Conservation (phyloP, 2,888 invertebrate genomes). For the Coelogynopora nodosa region DNA sequence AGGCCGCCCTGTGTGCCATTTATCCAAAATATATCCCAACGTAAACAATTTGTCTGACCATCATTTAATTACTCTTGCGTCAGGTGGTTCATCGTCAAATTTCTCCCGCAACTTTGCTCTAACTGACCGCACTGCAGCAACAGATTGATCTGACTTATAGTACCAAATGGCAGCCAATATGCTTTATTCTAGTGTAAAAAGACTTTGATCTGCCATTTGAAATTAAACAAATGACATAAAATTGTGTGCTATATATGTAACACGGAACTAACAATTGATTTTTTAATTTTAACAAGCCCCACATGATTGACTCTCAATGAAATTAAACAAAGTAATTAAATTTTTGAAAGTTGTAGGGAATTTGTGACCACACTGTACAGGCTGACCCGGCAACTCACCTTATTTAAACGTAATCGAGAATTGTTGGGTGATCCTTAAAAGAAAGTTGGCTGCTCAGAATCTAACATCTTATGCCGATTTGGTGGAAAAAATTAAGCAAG, state of each 20-base stretch:
- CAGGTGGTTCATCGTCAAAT: no score
- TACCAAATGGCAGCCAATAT: background rate
- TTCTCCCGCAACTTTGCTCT: background rate
- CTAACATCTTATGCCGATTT: conserved; percentile 25
- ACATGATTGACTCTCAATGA: background rate
- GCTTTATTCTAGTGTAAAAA: background rate
- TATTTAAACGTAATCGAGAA: conserved; percentile 1
- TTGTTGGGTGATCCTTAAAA: conserved; percentile 24
- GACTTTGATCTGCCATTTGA: background rate
- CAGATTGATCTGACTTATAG: background rate
- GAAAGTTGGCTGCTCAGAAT: background rate
- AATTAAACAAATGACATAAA: background rate
- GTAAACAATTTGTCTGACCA: background rate
- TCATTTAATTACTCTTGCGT: background rate
- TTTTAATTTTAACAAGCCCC: background rate
- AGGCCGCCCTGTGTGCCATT: background rate
- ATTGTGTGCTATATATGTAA: background rate
- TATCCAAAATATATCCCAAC: background rate
- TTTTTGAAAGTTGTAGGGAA: background rate
- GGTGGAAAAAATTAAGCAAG: conserved; percentile 17
- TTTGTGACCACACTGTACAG: background rate
- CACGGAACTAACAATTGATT: background rate
- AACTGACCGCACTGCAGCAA: background rate
- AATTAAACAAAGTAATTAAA: background rate
- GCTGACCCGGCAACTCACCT: background rate